Evolutionary conservation across 2,797 vertebrate species (phyloP).

Genomic region (Notamacropus eugenii): DNA sequence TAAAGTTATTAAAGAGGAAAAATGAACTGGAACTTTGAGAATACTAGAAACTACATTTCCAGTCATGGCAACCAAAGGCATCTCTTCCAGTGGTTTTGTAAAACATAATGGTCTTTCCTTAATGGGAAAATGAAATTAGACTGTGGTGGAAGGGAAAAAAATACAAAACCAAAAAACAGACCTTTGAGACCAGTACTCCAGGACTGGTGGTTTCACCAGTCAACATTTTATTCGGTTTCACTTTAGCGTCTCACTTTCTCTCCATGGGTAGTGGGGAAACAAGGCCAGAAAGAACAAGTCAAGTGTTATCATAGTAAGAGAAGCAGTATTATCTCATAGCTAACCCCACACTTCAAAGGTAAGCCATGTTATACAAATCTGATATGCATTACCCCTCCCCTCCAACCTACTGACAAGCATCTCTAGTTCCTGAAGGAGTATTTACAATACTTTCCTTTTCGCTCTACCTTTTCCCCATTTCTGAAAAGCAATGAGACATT

Average conservation of each 20-base stretch:
- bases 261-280: not conserved
- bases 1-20: not conserved
- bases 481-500: not conserved
- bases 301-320: not conserved
- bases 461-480: not conserved
- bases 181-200: not conserved
- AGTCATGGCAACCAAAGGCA: not conserved
- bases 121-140: not conserved
- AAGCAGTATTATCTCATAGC: not conserved
- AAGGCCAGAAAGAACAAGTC: not conserved
- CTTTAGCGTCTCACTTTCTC: not conserved
- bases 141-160: not conserved
- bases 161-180: not conserved
- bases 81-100: not conserved
- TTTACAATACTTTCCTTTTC: not conserved
- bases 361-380: not conserved
- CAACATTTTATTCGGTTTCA: not conserved
- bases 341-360: not conserved
- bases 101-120: not conserved
- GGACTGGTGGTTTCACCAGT: not conserved
- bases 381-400: not conserved
- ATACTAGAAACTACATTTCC: not conserved
- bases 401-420: not conserved
- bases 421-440: not conserved
- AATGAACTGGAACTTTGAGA: not conserved